Conservation (phyloP, 1,140 invertebrate genomes). For the Trissolcus basalis region DNA sequence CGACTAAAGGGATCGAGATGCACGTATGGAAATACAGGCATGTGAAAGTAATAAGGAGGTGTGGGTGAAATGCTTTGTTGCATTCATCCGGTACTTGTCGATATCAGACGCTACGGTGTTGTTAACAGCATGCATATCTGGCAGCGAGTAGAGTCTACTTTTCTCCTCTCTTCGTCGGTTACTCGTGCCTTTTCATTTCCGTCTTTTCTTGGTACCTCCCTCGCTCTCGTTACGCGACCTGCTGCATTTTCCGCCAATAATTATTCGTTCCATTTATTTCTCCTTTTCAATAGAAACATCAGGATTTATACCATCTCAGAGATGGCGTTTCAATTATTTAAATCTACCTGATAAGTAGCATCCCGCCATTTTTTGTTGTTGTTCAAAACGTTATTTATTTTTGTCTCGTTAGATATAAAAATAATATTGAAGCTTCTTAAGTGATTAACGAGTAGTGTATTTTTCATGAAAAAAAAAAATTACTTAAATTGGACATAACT, state of each 20-base stretch:
- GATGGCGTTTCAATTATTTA: too few relatives aligned
- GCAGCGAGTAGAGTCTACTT: not conserved
- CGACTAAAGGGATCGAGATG: not conserved
- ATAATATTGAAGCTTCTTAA: too few relatives aligned
- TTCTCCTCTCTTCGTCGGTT: constrained; percentile 4
- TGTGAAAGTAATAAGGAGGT: constrained; percentile 48
- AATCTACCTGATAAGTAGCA: too few relatives aligned
- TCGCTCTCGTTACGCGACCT: not conserved
- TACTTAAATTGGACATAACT: too few relatives aligned
- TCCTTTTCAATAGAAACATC: too few relatives aligned
- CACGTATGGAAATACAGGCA: constrained; percentile 37
- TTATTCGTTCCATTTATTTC: constrained; percentile 4
- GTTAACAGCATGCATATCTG: constrained; percentile 46
- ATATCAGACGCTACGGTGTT: constrained; percentile 50
- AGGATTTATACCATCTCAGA: too few relatives aligned
- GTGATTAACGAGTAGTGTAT: too few relatives aligned
- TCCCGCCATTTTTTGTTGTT: too few relatives aligned
- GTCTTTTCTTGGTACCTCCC: not conserved
- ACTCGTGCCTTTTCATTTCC: constrained; percentile 18
- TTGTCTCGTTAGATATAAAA: too few relatives aligned
- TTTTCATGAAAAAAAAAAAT: too few relatives aligned
- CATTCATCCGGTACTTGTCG: constrained; percentile 52
- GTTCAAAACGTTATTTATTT: too few relatives aligned
- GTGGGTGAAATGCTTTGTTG: constrained; percentile 40
- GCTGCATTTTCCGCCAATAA: constrained; percentile 31